Evolutionary conservation across 2,113 vertebrate genomes (phyloP).

Genomic region (Mormyrus iriodes): DNA sequence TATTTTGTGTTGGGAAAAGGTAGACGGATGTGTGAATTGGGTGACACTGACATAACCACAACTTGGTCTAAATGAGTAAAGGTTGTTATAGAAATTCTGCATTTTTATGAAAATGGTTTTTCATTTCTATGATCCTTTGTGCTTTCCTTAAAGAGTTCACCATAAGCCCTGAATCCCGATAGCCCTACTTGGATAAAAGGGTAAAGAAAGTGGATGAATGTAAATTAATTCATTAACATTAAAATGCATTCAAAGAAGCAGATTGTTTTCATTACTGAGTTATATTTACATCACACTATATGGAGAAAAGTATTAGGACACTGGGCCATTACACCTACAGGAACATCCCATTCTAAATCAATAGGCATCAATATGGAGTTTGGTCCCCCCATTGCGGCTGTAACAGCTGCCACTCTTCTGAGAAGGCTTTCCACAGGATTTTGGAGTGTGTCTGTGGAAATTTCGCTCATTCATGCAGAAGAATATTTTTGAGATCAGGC

Average conservation of each 20-base stretch:
- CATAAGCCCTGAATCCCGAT: not conserved
- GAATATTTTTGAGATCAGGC: not conserved
- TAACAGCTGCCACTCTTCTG: not conserved
- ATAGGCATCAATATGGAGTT: not conserved
- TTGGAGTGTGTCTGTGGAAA: not conserved
- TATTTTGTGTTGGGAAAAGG: not conserved
- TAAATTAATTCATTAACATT: not conserved
- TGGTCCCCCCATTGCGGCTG: not conserved
- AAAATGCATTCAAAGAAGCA: not conserved
- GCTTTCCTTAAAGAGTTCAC: not conserved
- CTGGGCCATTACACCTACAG: not conserved
- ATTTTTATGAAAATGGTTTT: not conserved
- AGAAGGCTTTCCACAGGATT: not conserved
- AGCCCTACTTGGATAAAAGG: not conserved
- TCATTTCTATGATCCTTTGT: not conserved
- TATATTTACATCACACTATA: not conserved
- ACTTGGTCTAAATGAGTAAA: not conserved
- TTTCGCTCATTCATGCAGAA: not conserved
- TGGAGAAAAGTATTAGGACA: not conserved
- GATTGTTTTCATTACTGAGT: not conserved
- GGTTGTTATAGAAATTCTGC: not conserved
- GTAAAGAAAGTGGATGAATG: not conserved
- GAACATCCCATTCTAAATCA: not conserved
- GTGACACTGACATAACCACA: not conserved
- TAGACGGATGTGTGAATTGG: not conserved